phyloP scores from a whole-genome alignment of 1,140 invertebrate species.

The Drosophila pachea region DNA sequence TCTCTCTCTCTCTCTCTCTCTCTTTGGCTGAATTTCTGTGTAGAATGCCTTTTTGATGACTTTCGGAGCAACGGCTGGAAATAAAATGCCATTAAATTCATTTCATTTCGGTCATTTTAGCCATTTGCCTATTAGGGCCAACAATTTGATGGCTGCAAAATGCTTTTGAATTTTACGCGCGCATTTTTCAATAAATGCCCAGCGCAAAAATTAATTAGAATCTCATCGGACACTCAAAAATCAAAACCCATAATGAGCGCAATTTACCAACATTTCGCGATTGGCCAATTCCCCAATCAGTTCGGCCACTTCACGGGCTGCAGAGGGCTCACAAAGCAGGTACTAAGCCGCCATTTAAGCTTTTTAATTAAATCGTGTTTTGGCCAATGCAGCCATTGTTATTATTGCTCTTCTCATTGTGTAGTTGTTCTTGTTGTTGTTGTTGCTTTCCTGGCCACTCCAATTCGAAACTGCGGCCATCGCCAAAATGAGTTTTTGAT shows the following conservation, averaged over 20 bases:
- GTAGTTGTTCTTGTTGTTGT: conserved; percentile 16
- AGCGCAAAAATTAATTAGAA: conserved; percentile 63
- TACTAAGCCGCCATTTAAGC: conserved; percentile 56
- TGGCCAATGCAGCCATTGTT: conserved; percentile 37
- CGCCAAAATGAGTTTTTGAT: conserved; percentile 66
- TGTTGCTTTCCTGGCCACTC: conserved; percentile 39
- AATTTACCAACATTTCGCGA: conserved; percentile 61
- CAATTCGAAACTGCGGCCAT: conserved; percentile 39
- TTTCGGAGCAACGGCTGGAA: conserved; percentile 21
- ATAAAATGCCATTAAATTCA: conserved; percentile 53
- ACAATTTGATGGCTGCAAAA: conserved; percentile 28
- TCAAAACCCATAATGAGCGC: conserved; percentile 65
- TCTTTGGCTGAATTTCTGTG: conserved; percentile 59
- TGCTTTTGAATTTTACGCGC: conserved; percentile 21
- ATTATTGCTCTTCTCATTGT: conserved; percentile 24
- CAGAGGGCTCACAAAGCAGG: conserved; percentile 40
- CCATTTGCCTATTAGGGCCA: conserved; percentile 30
- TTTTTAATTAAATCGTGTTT: conserved; percentile 72
- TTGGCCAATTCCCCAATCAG: conserved; percentile 35
- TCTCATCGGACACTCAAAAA: conserved; percentile 51
- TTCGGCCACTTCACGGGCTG: conserved; percentile 9
- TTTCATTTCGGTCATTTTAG: conserved; percentile 43
- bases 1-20: too few species aligned
- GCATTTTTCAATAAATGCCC: conserved; percentile 47
- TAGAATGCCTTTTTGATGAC: conserved; percentile 64